Base-by-base conservation (phyloP, 1,140 invertebrate species). In the Proctacanthus coquilletti region DNA sequence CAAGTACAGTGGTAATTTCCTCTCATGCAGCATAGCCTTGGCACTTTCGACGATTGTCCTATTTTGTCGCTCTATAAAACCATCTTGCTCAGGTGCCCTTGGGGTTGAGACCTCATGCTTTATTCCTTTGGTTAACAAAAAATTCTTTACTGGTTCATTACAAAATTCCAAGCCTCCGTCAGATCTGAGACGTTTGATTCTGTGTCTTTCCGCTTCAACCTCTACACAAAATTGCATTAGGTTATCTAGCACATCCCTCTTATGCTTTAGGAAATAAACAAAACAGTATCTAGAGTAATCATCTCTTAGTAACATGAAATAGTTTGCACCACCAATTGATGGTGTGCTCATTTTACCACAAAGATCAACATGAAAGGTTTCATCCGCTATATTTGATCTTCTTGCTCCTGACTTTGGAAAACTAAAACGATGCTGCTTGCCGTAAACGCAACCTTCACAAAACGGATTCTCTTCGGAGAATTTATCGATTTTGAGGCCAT, bases 31-130 rank as follows among this genome's bases (percentile, higher is more conserved):
- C 44, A 54, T 42, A 18, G 38, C 21, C 38, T 45, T 44, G 6
- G 42, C 40, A 19, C 39, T 40, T 20, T 53, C 50, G 13, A 49
- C 21, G 27, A 51, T 41, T 19, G 52, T 54, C 36, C 51, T 35
- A 21, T 45, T 44, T 40, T 60, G 53, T 31, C 52, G 39, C 41
- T 69, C 67, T 11, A 53, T 52, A 17, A 46, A 45, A 4, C 63
- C 63, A 46, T 70, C 70, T 43, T 65, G 55, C 45, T 71, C 42
- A 1, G 64, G 59, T 4, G 53, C 62, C 25, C 62, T 59, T 0
- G 43, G 47, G 14, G 48, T 39, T 4, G 49, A 42, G 36, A 46
- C n/a, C 37, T 42, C 5, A 37, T 35, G 21, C 13, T 34, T 20
- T 43, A 42, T 18, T 42, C 44, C 38, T 15, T 43, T 25, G 13